These are phyloP conservation scores for Monopterus albus DNA, from an alignment of 2,113 vertebrate genomes.

Conservation along the genomic window DNA sequence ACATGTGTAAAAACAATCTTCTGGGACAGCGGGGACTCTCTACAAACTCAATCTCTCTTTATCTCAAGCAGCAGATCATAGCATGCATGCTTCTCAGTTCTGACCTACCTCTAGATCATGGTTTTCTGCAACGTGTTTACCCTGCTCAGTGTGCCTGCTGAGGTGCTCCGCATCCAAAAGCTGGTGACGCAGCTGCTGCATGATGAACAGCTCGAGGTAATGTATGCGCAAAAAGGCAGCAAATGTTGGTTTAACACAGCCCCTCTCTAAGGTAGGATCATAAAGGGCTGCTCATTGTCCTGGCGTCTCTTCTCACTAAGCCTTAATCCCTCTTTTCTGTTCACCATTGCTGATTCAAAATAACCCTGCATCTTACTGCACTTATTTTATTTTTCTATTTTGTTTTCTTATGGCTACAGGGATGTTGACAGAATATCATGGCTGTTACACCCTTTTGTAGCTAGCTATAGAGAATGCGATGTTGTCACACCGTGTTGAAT, in stretches of 20 bases:
- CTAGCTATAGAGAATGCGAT: too few species aligned
- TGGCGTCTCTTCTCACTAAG: constrained; percentile 27
- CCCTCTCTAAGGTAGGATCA: constrained; percentile 43
- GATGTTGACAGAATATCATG: constrained; percentile 11
- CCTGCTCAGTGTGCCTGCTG: constrained; percentile 88
- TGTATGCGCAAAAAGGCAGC: neutral
- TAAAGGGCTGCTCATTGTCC: constrained; percentile 55
- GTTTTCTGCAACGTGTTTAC: constrained; percentile 99
- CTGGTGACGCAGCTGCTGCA: constrained; percentile 92
- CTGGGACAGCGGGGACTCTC: neutral
- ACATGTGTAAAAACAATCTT: neutral
- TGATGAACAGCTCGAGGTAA: constrained; percentile 96
- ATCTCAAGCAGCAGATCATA: constrained; percentile 88
- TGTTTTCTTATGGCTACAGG: constrained; percentile 25
- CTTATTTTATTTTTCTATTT: constrained; percentile 31
- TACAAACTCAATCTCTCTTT: neutral
- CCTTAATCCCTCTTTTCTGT: constrained; percentile 41
- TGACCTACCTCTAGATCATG: constrained; percentile 98
- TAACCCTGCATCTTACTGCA: constrained; percentile 35
- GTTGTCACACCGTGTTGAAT: too few species aligned
- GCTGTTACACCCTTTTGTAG: too few species aligned
- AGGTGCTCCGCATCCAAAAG: constrained; percentile 86
- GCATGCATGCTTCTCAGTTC: constrained; percentile 93
- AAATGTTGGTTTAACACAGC: constrained; percentile 10
- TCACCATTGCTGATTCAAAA: constrained; percentile 55